phyloP scores from a whole-genome alignment of 1,140 invertebrate species.

The Ceratina japonica region DNA sequence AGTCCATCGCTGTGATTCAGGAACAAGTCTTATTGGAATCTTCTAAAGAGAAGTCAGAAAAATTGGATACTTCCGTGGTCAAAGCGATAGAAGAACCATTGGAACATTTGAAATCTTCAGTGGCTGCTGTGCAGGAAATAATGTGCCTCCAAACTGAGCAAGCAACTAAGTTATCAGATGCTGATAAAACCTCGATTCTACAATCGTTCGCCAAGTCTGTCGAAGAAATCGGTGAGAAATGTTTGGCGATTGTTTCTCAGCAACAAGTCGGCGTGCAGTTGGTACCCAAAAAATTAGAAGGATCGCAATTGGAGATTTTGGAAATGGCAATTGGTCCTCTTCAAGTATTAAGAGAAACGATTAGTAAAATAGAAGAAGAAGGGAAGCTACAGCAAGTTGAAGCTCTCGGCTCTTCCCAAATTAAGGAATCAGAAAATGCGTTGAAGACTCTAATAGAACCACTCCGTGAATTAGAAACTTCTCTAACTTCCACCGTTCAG shows the following conservation, averaged over 20 bases:
- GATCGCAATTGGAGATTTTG: constrained; percentile 25
- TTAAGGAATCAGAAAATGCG: not conserved
- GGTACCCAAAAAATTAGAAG: not conserved
- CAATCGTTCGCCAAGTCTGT: constrained; percentile 34
- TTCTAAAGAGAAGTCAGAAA: not conserved
- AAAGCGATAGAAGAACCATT: constrained; percentile 27
- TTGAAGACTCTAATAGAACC: constrained; percentile 49
- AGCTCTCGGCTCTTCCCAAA: constrained; percentile 3
- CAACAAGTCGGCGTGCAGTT: constrained; percentile 30
- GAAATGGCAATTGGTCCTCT: constrained; percentile 48
- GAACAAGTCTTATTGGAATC: not conserved
- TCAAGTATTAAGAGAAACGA: constrained; percentile 40
- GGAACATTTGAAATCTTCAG: constrained; percentile 39
- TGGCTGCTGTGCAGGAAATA: constrained; percentile 23
- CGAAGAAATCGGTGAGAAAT: constrained; percentile 41
- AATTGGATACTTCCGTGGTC: not conserved
- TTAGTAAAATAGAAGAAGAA: constrained; percentile 51
- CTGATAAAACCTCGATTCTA: constrained; percentile 6
- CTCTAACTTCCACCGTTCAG: constrained; percentile 32
- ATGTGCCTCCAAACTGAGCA: constrained; percentile 4
- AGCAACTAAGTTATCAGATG: not conserved
- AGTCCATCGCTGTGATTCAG: constrained; percentile 28
- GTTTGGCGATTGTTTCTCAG: constrained; percentile 13
- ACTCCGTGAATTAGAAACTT: constrained; percentile 42
- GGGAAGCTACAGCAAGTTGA: constrained; percentile 40